Base-by-base conservation (phyloP, 2,797 vertebrate species). In the Orientallactaga sibirica region DNA sequence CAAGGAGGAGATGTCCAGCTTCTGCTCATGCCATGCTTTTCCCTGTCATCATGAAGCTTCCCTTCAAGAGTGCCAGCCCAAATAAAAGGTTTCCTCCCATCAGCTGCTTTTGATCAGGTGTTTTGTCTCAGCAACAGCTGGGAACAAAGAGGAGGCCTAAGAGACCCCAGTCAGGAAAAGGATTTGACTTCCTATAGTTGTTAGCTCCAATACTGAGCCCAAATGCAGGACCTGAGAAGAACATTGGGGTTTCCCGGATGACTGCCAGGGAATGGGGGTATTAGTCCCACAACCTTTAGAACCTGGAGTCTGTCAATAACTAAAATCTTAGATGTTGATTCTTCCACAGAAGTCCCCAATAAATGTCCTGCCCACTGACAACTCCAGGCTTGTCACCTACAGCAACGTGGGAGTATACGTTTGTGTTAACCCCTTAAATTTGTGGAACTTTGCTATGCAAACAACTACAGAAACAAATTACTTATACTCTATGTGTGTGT, bases 391-490 rank as follows among this genome's bases (percentile, higher is more conserved):
- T 66, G 11, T 41, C 22, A 27, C 12, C 58, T 86, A 24, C 15
- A 83, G 16, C 93, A 64, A 2, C 58, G 18, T 82, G 24, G 52
- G 33, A 61, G 64, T 68, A 86, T 86, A 68, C 37, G 25, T 70
- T 33, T 67, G 2, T 58, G 5, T 7, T 70, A 78, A 67, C 67
- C 76, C 86, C 73, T 48, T 83, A 43, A 41, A 16, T 77, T 76
- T 55, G 78, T 78, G 12, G 15, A 71, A 73, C 67, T 92, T 92
- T 71, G 29, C 66, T 86, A 74, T 20, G 52, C 41, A 81, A 87
- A 94, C 14, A 41, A 58, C 7, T 84, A 58, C 15, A 83, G 73
- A 84, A 7, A 86, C 14, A 86, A 92, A 77, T 67, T 33, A 78
- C 18, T 86, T 29, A 43, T 52, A 76, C 0, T 7, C 7, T 3